These are phyloP conservation scores for Gryllus longicercus DNA, from an alignment of 2,888 invertebrate species.

Conservation along the genomic window DNA sequence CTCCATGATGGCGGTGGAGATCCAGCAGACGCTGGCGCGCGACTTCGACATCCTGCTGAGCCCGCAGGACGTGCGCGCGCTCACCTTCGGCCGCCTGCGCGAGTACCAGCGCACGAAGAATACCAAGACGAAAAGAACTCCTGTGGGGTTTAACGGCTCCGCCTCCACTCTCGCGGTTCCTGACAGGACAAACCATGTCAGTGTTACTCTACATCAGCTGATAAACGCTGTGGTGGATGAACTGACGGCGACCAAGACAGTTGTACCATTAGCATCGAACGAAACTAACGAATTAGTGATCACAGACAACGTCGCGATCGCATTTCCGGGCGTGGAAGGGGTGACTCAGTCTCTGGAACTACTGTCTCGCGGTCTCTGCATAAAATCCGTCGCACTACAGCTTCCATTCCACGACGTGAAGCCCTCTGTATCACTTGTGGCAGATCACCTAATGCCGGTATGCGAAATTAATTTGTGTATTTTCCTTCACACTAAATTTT, in stretches of 20 bases:
- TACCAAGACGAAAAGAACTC: not conserved
- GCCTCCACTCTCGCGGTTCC: not conserved
- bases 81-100: slow-evolving; percentile 61
- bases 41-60: slow-evolving; percentile 84
- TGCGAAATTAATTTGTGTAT: not conserved
- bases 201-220: not conserved
- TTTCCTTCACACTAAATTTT: too few relatives aligned
- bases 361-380: not conserved
- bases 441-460: not conserved
- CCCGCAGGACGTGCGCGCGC: slow-evolving; percentile 76
- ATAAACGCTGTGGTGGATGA: not conserved
- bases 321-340: not conserved
- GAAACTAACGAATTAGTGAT: not conserved
- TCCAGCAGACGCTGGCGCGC: slow-evolving; percentile 86
- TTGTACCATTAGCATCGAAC: not conserved
- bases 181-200: too few relatives aligned
- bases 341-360: not conserved
- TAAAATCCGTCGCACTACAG: not conserved
- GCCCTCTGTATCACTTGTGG: not conserved
- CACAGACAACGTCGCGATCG: not conserved
- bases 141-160: not conserved
- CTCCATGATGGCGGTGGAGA: slow-evolving; percentile 95
- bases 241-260: not conserved
- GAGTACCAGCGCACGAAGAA: slow-evolving; percentile 12
- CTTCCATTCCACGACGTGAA: not conserved